These are phyloP conservation scores for Calidris pygmaea DNA, from an alignment of 2,113 vertebrate species.

Conservation along the genomic window DNA sequence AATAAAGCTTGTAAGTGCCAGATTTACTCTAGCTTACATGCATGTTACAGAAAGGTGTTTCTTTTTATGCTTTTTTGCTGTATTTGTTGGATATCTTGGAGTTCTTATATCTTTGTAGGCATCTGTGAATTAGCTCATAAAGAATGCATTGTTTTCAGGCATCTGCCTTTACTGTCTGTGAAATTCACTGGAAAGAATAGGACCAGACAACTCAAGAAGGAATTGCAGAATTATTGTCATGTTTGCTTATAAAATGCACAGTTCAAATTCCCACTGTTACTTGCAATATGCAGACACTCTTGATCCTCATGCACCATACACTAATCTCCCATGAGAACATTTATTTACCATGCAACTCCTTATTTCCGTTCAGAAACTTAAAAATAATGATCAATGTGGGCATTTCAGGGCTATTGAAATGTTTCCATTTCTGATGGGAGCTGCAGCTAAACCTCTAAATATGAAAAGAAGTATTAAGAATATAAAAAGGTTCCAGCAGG, in stretches of 20 bases:
- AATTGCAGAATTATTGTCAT: not conserved
- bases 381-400: not conserved
- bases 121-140: not conserved
- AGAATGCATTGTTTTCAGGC: not conserved
- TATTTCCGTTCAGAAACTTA: not conserved
- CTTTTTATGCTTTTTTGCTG: not conserved
- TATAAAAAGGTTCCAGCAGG: not conserved
- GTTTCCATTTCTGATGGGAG: not conserved
- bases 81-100: not conserved
- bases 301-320: not conserved
- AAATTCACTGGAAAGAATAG: not conserved
- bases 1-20: not conserved
- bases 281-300: not conserved
- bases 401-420: not conserved
- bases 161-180: not conserved
- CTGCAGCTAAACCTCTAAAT: conserved; percentile 1
- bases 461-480: not conserved
- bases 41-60: not conserved
- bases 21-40: not conserved
- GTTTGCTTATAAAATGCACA: not conserved
- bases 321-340: not conserved
- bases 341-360: not conserved
- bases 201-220: not conserved
- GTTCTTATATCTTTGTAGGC: not conserved
- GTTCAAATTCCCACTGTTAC: not conserved